These are phyloP conservation scores for Phengaris alcon DNA, from an alignment of 2,888 invertebrate genomes.

Conservation along the genomic window DNA sequence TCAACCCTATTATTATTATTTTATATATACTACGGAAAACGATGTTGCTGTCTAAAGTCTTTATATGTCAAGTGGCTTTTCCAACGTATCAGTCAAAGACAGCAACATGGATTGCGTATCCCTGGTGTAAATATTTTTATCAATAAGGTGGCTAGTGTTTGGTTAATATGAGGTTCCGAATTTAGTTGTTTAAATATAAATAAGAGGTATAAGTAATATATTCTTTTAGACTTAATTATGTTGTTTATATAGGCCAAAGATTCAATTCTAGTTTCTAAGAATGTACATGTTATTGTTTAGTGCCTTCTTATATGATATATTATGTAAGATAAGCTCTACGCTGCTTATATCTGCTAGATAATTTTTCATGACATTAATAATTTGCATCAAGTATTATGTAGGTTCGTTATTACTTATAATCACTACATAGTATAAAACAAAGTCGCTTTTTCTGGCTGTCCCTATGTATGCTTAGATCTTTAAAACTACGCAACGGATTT, in stretches of 20 bases:
- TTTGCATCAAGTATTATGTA: not conserved
- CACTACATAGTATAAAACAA: no score
- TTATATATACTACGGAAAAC: no score
- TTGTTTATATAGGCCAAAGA: constrained; percentile 27
- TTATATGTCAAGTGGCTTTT: no score
- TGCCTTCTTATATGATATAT: constrained; percentile 22
- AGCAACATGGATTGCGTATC: no score
- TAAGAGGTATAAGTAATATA: constrained; percentile 5
- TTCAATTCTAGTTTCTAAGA: constrained; percentile 18
- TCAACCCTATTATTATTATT: not conserved
- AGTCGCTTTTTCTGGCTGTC: no score
- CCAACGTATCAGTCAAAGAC: no score
- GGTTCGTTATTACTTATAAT: no score
- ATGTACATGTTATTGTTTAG: constrained; percentile 4
- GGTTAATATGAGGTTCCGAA: not conserved
- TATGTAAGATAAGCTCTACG: constrained; percentile 1
- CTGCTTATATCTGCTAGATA: constrained; percentile 4
- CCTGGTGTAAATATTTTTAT: no score
- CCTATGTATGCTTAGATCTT: no score
- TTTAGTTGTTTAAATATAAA: not conserved
- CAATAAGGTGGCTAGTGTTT: not conserved
- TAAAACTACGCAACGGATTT: no score
- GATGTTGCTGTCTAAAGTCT: no score
- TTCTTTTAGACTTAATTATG: not conserved
- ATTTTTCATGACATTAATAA: not conserved